These are phyloP conservation scores for Bombus affinis DNA, from an alignment of 1,140 invertebrate species.

Conservation along the genomic window DNA sequence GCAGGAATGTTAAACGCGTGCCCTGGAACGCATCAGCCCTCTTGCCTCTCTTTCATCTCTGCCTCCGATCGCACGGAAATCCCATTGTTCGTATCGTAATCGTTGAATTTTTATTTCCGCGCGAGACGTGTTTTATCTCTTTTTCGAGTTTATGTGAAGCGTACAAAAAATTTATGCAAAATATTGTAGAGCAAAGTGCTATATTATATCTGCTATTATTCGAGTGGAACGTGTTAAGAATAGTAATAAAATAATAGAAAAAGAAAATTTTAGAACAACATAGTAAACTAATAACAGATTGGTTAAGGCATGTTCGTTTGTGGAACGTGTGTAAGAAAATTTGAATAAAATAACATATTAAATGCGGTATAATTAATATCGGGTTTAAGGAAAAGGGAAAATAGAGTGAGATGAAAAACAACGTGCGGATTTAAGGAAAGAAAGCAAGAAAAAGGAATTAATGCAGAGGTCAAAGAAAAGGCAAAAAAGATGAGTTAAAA, in stretches of 20 bases:
- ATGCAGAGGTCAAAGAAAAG: background rate
- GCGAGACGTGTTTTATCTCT: background rate
- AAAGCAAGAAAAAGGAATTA: background rate
- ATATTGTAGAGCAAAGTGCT: background rate
- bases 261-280: background rate
- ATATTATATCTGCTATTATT: background rate
- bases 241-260: background rate
- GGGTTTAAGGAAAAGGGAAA: background rate
- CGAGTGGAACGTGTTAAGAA: background rate
- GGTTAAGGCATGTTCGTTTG: too few species aligned
- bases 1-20: conserved; percentile 42
- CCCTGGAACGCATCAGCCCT: conserved; percentile 19
- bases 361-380: background rate
- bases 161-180: background rate
- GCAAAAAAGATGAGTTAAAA: background rate
- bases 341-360: background rate
- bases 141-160: background rate
- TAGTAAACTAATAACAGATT: too few species aligned
- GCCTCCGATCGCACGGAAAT: conserved; percentile 3
- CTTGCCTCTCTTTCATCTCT: background rate
- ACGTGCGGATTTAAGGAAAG: background rate
- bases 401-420: too few species aligned
- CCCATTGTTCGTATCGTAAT: conserved; percentile 28
- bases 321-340: too few species aligned
- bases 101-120: conserved; percentile 2